Base-by-base conservation (phyloP, 2,113 vertebrate species). In the Hippopotamus amphibius region DNA sequence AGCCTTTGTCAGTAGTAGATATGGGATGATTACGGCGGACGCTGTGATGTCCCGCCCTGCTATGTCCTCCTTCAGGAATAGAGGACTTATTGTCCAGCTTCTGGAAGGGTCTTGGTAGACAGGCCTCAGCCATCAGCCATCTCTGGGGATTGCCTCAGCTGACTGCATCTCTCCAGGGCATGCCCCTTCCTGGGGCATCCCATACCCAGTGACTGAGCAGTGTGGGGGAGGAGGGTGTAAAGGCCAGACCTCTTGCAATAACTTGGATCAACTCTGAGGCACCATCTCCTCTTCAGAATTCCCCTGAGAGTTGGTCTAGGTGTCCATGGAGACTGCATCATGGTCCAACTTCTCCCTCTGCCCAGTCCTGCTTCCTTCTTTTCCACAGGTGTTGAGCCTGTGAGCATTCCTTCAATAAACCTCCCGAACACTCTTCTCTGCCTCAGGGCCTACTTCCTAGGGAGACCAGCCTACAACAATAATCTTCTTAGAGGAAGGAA, bases 331-430 rank as follows among this genome's bases (percentile, higher is more conserved):
- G 57, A 66, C 59, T 24, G 0, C 0, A 6, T 15, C 30, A 3
- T 71, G 59, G 3, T 13, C 46, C 65, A 48, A 2, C 6, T 74
- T 65, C 24, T 79, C 57, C 17, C 33, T 43, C 37, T 37, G 16
- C 37, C 41, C 68, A n/a, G 46, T n/a, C 77, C 43, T 71, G 37
- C 43, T 83, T 91, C n/a, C n/a, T 93, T 81, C 26, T 74, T n/a
- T 89, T 84, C 55, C 16, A 19, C 24, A 48, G 43, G 16, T 37
- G 53, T n/a, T 43, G 17, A 61, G 65, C 12, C 15, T 30, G 37
- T 3, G n/a, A 66, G 5, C 26, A 13, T 14, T 41, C 3, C 22
- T 46, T 24, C 72, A 71, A 0, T 6, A 19, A 85, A 63, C 13
- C 21, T 59, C 74, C 17, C 2, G 2, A 84, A 59, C 37, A 79